Base-by-base conservation (phyloP, 2,888 invertebrate species). In the Drosophila eohydei region DNA sequence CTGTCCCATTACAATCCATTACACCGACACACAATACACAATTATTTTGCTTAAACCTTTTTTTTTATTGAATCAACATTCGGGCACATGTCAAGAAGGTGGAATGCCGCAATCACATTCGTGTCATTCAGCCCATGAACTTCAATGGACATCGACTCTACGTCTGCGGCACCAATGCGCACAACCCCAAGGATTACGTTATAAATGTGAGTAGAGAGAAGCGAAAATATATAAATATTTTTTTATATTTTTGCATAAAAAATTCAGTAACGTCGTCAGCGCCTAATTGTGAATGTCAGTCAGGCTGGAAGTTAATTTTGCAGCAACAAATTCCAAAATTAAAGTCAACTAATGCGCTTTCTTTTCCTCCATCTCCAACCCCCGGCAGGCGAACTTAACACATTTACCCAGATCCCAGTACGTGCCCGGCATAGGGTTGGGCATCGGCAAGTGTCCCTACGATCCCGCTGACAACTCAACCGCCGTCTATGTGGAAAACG, bases 381-480 rank as follows among this genome's bases (percentile, higher is more conserved):
- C 67, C 54, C 69, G 11, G 28, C 75, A 97, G 97, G 96, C 96
- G 81, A 97, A 97, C 94, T 94, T 97, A 93, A 97, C 98, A 81
- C 97, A 97, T 93, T 95, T 98, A 92, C 96, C 96, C 68, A 95
- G 97, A 73, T 96, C 96, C 93, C 97, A 97, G 92, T 97, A 96
- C 94, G 97, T 98, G 92, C 98, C 98, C 34, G 98, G 98, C 80
- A 96, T 98, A 77, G 98, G 98, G 62, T 96, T 97, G 95, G 99
- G 98, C 76, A 97, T 97, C 86, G 99, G 98, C 62, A 98, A 98
- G 93, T 99, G 99, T 93, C 98, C 99, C 63, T 99, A 98, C 94
- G 98, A 99, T 94, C 98, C 99, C n/a, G 96, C 97, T 79, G 98
- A 99, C 94, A 99, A 99, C 94, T 98, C 98, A 77, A 99, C 99